Evolutionary conservation across 2,113 vertebrate species (phyloP), one percentile per base, ranked within the genome.

Genomic region (Chitala chitala): DNA sequence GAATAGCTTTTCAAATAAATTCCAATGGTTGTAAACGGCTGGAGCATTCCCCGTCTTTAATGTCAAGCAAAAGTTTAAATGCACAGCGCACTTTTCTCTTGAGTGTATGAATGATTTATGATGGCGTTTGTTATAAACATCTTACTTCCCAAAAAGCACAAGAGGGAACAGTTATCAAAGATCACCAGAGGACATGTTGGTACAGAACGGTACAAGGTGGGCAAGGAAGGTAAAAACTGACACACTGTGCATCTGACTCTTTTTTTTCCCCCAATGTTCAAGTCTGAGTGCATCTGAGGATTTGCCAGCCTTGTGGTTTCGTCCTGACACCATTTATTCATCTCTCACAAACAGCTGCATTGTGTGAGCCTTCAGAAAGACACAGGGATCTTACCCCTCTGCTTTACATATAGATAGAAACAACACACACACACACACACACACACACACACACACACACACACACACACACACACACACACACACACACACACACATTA

Each of bases 401-500:
- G n/a, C n/a, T n/a, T n/a, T n/a, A n/a, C n/a, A n/a, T n/a, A n/a
- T n/a, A n/a, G n/a, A n/a, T 24, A 38, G 44, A 75, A 55, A 58
- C 59, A 54, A 38, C 10, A 51, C 56, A 36, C 64, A 40, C 63
- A 54, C 48, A 68, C 33, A 75, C 24, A 63, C 36, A 72, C 54
- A 50, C 24, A 69, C 44, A 31, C 66, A 69, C 42, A 69, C 66
- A 50, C 66, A 69, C 66, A 50, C 66, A 36, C 64, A 40, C 61
- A 54, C 48, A 68, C 63, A 75, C 24, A 73, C 36, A 56, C 54
- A 50, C 3, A 69, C 66, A 51, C 66, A 50, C 44, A 69, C 66
- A 29, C 66, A 69, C 66, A 69, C 66, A 29, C 3, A 71, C 6
- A 26, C 31, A 50, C 64, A 75, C 1, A 72, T 13, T 71, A 51